Evolutionary conservation across 2,113 vertebrate genomes (phyloP), one percentile per base, ranked within the genome.

Genomic region (Passer domesticus): DNA sequence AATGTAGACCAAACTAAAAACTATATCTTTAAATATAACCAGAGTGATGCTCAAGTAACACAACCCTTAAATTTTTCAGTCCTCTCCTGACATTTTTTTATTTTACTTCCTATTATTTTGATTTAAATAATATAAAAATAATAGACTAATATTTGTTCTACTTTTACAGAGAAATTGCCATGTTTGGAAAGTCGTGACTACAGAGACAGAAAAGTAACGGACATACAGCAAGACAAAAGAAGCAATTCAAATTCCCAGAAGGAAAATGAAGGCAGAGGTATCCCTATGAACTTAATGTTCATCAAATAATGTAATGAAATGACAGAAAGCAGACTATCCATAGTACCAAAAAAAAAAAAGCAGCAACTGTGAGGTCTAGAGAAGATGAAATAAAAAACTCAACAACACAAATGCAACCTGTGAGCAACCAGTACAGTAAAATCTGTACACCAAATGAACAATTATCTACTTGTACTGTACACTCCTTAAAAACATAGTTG

Each of bases 271-370:
- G 28, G 4, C 4, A 81, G 16, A 87, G 78, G 15, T 18, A 53
- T 3, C 4, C 14, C 3, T 33, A 46, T 28, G 43, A 28, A 55
- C 67, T 27, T 62, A 49, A 64, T 62, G 11, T 10, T 76, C 5
- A 50, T 56, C 23, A 70, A 74, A 52, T 43, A 67, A 49, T 5
- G 3, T 24, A 39, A 77, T 63, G 16, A 87, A 83, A 72, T 30
- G 0, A 52, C 24, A 64, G 4, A 3, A 20, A 9, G 2, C 28
- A 64, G 15, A 80, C 55, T 13, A 83, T 4, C 10, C 6, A 7
- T 41, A 35, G 25, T 11, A 35, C 0, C 30, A 81, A 50, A 46
- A 60, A 6, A 0, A 15, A 46, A 43, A 63, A 41, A 8, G 0
- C 35, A 5, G 7, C 4, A 77, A n/a, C 24, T 25, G 0, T 47